Evolutionary conservation across 2,888 invertebrate species (phyloP).

Genomic region (Eupeodes latifasciatus): DNA sequence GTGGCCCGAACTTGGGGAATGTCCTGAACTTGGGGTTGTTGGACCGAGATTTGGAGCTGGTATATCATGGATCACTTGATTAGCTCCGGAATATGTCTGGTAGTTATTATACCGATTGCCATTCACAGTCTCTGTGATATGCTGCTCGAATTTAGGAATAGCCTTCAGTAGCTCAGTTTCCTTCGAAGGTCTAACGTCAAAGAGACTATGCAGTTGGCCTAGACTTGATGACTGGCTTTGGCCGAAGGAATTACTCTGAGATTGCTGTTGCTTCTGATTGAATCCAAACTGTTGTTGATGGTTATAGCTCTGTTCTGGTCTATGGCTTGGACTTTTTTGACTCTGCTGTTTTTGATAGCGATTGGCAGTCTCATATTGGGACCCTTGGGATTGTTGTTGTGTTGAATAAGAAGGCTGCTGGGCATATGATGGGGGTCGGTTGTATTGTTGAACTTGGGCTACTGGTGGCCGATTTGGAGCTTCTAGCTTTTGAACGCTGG

Average conservation of each 20-base stretch:
- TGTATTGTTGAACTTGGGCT: slow-evolving; percentile 82
- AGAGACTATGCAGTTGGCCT: slow-evolving; percentile 81
- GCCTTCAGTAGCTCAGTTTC: slow-evolving; percentile 90
- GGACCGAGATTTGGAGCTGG: slow-evolving; percentile 83
- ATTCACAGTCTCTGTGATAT: slow-evolving; percentile 86
- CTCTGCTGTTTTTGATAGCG: slow-evolving; percentile 77
- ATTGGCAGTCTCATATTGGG: slow-evolving; percentile 77
- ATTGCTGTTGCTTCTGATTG: slow-evolving; percentile 71
- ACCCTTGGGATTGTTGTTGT: slow-evolving; percentile 68
- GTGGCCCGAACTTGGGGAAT: slow-evolving; percentile 75
- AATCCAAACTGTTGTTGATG: slow-evolving; percentile 41
- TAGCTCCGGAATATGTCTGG: slow-evolving; percentile 76
- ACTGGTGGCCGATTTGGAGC: slow-evolving; percentile 80
- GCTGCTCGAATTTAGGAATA: slow-evolving; percentile 92
- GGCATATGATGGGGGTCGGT: slow-evolving; percentile 83
- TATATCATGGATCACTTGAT: slow-evolving; percentile 83
- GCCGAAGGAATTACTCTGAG: slow-evolving; percentile 48
- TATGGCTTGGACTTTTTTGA: slow-evolving; percentile 44
- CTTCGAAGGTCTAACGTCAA: slow-evolving; percentile 85
- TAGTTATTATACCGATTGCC: slow-evolving; percentile 80
- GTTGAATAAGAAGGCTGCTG: slow-evolving; percentile 81
- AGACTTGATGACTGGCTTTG: slow-evolving; percentile 80
- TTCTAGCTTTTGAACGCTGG: slow-evolving; percentile 80
- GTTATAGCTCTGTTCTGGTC: slow-evolving; percentile 59
- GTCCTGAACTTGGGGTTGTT: slow-evolving; percentile 65